Conservation (phyloP, 1,140 invertebrate species). For the Achroia grisella region DNA sequence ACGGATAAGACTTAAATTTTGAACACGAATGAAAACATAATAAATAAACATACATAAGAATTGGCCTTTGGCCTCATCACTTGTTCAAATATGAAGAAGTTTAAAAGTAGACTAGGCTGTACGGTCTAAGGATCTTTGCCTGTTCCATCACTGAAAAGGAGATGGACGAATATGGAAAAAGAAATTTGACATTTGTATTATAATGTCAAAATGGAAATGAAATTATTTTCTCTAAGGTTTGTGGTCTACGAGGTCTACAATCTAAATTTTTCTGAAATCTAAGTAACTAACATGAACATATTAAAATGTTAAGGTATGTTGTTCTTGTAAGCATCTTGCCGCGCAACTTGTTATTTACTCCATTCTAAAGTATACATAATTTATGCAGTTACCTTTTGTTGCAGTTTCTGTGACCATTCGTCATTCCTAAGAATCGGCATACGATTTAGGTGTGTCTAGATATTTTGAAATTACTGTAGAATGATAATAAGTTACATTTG, state of each 20-base stretch:
- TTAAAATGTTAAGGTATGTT: slow-evolving; percentile 24
- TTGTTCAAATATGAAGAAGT: no score
- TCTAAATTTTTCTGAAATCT: slow-evolving; percentile 21
- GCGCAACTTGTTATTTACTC: slow-evolving; percentile 1
- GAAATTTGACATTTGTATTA: slow-evolving; percentile 16
- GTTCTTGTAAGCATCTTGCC: not conserved
- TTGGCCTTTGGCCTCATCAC: no score
- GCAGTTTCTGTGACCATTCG: slow-evolving; percentile 61
- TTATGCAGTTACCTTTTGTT: slow-evolving; percentile 44
- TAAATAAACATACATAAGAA: no score
- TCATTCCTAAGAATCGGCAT: slow-evolving; percentile 49
- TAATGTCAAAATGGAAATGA: slow-evolving; percentile 24
- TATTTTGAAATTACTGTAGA: slow-evolving; percentile 39
- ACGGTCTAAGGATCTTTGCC: no score
- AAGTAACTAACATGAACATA: slow-evolving; percentile 14
- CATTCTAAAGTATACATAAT: slow-evolving; percentile 33
- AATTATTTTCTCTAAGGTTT: slow-evolving; percentile 26
- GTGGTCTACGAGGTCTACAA: slow-evolving; percentile 20
- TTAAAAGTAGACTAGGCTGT: no score
- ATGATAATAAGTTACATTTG: slow-evolving; percentile 54
- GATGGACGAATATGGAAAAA: no score
- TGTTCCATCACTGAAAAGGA: no score
- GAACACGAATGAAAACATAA: no score
- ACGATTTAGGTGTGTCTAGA: slow-evolving; percentile 50
- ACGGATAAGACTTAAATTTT: no score